Conservation (phyloP, 2,113 vertebrate genomes). For the Pandion haliaetus region DNA sequence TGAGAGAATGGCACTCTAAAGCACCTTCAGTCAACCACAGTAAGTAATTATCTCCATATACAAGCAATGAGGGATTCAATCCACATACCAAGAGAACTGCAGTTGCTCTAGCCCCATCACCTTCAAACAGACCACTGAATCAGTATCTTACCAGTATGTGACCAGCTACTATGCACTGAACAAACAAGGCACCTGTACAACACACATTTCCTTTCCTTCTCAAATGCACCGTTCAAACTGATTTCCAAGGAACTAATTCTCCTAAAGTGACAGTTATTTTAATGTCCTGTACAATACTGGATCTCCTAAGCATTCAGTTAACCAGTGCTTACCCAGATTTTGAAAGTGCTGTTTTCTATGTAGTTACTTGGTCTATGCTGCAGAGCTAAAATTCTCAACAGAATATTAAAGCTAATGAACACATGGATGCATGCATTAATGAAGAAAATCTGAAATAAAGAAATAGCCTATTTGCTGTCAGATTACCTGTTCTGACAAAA, state of each 20-base stretch:
- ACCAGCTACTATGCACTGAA: not conserved
- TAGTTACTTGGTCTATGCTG: not conserved
- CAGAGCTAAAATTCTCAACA: not conserved
- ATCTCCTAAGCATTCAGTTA: not conserved
- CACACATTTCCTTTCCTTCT: not conserved
- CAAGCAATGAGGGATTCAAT: not conserved
- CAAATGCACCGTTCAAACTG: not conserved
- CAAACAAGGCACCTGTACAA: not conserved
- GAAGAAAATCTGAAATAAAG: not conserved
- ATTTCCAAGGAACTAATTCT: not conserved
- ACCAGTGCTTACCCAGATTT: not conserved
- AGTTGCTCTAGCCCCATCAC: not conserved
- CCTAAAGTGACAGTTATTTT: fast-evolving
- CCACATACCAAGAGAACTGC: not conserved
- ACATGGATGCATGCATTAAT: fast-evolving
- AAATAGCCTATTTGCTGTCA: not conserved
- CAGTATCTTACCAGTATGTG: not conserved
- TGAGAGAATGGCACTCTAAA: not conserved
- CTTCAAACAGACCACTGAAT: not conserved
- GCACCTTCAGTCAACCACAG: not conserved
- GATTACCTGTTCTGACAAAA: not conserved
- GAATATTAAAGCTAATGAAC: not conserved
- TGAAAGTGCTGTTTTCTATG: not conserved
- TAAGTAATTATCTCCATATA: not conserved
- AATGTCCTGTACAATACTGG: not conserved